Conservation (phyloP, 2,797 vertebrate genomes). For the Halcyon chelicuti region DNA sequence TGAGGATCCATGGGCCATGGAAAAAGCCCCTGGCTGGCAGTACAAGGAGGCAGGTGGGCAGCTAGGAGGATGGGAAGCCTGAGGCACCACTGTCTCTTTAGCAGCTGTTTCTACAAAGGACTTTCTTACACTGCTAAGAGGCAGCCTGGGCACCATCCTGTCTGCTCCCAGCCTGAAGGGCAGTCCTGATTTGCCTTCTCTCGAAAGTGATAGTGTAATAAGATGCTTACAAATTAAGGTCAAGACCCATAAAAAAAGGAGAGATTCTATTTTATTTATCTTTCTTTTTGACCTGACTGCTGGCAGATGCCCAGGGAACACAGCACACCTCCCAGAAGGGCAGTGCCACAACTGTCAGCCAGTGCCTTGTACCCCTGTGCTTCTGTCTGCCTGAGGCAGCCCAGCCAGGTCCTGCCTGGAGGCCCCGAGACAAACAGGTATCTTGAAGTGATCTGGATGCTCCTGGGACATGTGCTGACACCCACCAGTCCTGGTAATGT, state of each 20-base stretch:
- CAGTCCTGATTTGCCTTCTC: neutral
- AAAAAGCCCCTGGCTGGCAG: neutral
- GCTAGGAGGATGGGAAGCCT: neutral
- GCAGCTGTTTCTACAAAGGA: neutral
- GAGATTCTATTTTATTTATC: neutral
- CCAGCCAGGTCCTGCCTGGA: neutral
- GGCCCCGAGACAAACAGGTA: neutral
- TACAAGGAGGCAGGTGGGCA: neutral
- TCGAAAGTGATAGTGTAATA: neutral
- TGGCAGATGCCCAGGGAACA: neutral
- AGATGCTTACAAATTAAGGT: neutral
- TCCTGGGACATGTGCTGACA: neutral
- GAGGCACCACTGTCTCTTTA: neutral
- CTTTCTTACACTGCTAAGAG: neutral
- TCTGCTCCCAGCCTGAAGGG: neutral
- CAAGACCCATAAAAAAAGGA: neutral
- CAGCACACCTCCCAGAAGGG: neutral
- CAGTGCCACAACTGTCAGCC: neutral
- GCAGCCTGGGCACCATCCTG: neutral
- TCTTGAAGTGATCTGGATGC: neutral
- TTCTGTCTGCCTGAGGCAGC: neutral
- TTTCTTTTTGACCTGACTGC: neutral
- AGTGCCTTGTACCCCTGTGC: neutral
- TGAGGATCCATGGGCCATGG: neutral
- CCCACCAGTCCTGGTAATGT: neutral